Percentiles rank a stretch among this genome's conserved stretches.
Evolutionary conservation across 1,140 invertebrate species (phyloP).

Genomic region (Pseudomyrmex pallidus): DNA sequence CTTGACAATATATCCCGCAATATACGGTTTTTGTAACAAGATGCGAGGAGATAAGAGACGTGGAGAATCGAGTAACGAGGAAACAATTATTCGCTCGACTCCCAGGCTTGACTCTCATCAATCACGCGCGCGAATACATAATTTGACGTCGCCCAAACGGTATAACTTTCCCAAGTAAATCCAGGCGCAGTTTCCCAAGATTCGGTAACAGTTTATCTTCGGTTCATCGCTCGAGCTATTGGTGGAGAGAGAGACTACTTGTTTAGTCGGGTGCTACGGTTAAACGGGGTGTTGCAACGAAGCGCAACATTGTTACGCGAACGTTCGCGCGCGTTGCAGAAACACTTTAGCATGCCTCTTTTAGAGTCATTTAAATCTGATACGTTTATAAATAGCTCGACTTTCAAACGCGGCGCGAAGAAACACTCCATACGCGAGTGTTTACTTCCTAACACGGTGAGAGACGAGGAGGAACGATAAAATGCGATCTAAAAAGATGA

Average conservation of each 20-base stretch:
- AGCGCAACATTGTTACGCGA: neutral
- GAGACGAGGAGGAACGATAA: neutral
- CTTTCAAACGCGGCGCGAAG: neutral
- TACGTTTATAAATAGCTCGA: conserved; percentile 1
- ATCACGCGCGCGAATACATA: neutral
- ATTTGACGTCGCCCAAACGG: neutral
- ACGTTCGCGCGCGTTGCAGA: neutral
- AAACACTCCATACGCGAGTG: neutral
- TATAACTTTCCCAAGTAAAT: too few species aligned
- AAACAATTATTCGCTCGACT: neutral
- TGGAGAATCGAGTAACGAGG: neutral
- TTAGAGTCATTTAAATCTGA: conserved; percentile 20
- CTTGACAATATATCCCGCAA: neutral
- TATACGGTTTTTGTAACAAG: neutral
- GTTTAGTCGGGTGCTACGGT: neutral
- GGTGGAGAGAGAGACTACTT: neutral
- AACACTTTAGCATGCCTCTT: neutral
- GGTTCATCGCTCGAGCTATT: neutral
- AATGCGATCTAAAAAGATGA: too few species aligned
- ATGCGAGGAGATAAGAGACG: neutral
- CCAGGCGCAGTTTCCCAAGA: neutral
- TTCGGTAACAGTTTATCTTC: neutral
- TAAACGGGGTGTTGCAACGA: neutral
- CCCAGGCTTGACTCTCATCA: neutral
- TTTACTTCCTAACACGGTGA: neutral